phyloP scores from a whole-genome alignment of 2,888 invertebrate species.

The Agrotis exclamationis region DNA sequence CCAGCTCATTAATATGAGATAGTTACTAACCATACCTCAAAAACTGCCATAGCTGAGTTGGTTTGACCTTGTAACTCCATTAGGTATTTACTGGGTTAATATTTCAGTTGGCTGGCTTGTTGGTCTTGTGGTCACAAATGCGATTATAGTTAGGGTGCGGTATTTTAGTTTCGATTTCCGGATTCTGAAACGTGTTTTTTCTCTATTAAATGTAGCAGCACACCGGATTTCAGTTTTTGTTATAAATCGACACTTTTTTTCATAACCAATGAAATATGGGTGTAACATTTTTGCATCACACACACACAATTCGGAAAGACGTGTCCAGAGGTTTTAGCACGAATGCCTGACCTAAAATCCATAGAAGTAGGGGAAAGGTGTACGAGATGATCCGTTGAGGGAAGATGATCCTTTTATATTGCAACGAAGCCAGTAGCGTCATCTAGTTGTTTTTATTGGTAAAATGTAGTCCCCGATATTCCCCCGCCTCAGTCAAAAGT shows the following conservation, averaged over 20 bases:
- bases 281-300: not conserved
- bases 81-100: constrained; percentile 42
- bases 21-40: constrained; percentile 56
- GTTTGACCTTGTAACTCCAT: constrained; percentile 56
- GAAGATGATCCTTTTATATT: too few species aligned
- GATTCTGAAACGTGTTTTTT: not conserved
- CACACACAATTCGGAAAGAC: too few species aligned
- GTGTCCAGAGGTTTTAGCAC: too few species aligned
- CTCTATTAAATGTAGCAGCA: too few species aligned
- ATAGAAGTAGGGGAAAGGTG: too few species aligned
- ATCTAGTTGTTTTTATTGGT: too few species aligned
- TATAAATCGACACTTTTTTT: too few species aligned
- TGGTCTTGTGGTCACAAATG: not conserved
- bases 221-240: not conserved
- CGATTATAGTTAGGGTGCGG: not conserved
- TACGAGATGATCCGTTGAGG: too few species aligned
- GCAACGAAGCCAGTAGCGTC: too few species aligned
- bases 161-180: not conserved
- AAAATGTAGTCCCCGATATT: too few species aligned
- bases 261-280: not conserved
- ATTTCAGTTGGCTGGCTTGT: constrained; percentile 24
- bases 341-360: too few species aligned
- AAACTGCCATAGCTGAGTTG: constrained; percentile 64
- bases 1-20: constrained; percentile 73
- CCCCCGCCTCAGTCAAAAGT: too few species aligned